Evolutionary conservation across 2,888 invertebrate species (phyloP), one percentile per base, ranked within the genome.

Genomic region (Acrobeloides nanus): DNA sequence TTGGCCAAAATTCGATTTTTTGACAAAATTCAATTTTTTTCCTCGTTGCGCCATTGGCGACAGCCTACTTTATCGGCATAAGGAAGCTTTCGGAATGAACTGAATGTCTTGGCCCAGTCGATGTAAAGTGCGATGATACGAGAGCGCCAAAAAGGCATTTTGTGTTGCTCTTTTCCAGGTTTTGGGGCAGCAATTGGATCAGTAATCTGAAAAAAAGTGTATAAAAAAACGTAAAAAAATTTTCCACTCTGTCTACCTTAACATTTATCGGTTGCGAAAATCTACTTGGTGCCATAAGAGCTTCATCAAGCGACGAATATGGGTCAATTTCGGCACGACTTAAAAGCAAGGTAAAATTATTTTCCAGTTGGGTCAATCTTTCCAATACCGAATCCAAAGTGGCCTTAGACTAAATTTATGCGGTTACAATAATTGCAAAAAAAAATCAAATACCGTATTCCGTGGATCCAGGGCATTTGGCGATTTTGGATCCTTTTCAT

Each of bases 51-150:
- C n/a, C n/a, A n/a, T n/a, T n/a, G n/a, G n/a, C n/a, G n/a, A n/a
- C n/a, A n/a, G n/a, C 33, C 17, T 34, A 65, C 71, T 53, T 72
- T 66, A 38, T 71, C 71, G 4, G 71, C 55, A 31, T 69, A 61
- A 4, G 71, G 71, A 7, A 71, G 53, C 46, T 65, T 66, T 26
- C 66, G 42, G 40, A 71, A 71, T 10, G 61, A 51, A 24, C 59
- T 42, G 35, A 71, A 72, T 1, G 70, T 72, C 51, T 72, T 72
- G 5, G 66, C 68, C 71, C 71, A 71, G 38, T 71, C 71, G 25
- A 71, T 65, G 48, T 70, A 71, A 6, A 71, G 44, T 21, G 71
- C 59, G 27, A 71, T 69, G 8, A 71, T 57, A 6, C 71, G 48
- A 15, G 64, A 61, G 34, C 71, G 51, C 68, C 68, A 72, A 46